Percentiles rank a stretch among this genome's conserved stretches.
Conservation (phyloP, 1,140 invertebrate species). For the Coelopa frigida region DNA sequence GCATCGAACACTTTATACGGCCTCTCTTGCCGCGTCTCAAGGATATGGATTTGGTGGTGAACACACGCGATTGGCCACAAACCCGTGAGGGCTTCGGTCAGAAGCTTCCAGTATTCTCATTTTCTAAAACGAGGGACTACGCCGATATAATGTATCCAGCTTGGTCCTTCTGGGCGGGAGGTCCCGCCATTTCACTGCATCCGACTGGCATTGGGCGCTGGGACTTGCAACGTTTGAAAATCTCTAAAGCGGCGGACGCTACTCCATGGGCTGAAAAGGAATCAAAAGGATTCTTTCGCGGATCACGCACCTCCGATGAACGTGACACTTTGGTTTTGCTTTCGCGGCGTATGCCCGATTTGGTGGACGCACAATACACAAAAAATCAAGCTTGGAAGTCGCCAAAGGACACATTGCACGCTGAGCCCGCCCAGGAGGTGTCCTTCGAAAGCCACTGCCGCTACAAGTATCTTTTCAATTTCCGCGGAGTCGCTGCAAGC, state of each 20-base stretch:
- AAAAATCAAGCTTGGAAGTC: slow-evolving; percentile 99
- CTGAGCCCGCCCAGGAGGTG: slow-evolving; percentile 76
- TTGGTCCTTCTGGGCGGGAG: slow-evolving; percentile 97
- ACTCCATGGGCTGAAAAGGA: slow-evolving; percentile 76
- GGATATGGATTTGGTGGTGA: slow-evolving; percentile 82
- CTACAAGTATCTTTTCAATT: slow-evolving; percentile 95
- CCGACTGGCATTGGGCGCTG: slow-evolving; percentile 88
- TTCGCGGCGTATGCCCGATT: slow-evolving; percentile 65
- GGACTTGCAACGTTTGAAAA: slow-evolving; percentile 71
- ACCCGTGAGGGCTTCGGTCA: slow-evolving; percentile 38
- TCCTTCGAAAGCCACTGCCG: slow-evolving; percentile 86
- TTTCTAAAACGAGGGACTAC: slow-evolving; percentile 84
- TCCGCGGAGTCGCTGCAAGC: slow-evolving; percentile 91
- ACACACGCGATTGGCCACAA: slow-evolving; percentile 90
- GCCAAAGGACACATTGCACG: slow-evolving; percentile 76
- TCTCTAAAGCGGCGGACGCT: slow-evolving; percentile 59
- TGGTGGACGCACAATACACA: slow-evolving; percentile 90
- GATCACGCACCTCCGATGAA: slow-evolving; percentile 86
- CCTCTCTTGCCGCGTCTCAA: slow-evolving; percentile 62
- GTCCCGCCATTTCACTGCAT: slow-evolving; percentile 88
- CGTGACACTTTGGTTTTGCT: slow-evolving; percentile 83
- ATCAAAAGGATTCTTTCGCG: slow-evolving; percentile 78
- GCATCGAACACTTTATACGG: slow-evolving; percentile 87
- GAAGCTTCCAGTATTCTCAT: slow-evolving; percentile 77
- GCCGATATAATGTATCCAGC: slow-evolving; percentile 94